Conservation (phyloP, 2,113 vertebrate species). For the Todiramphus chloris region DNA sequence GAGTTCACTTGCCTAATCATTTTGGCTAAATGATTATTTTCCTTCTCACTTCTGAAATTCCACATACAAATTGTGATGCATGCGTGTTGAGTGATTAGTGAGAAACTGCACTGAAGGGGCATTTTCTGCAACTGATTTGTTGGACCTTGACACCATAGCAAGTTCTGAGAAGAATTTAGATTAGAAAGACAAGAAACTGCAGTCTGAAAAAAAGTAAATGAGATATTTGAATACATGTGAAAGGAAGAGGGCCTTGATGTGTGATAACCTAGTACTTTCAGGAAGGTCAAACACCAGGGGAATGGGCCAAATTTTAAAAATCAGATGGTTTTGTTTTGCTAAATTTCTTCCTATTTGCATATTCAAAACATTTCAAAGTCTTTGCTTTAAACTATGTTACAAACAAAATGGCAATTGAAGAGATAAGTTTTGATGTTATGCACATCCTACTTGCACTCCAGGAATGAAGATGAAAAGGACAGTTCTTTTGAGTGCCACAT, state of each 20-base stretch:
- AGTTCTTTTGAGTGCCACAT: constrained; percentile 24
- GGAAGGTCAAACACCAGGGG: constrained; percentile 22
- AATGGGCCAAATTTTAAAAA: constrained; percentile 20
- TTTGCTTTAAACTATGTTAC: background rate
- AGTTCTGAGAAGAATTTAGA: constrained; percentile 1
- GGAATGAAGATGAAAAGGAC: constrained; percentile 58
- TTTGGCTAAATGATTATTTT: background rate
- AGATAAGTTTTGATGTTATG: constrained; percentile 55
- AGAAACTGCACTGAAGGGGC: background rate
- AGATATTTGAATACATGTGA: background rate
- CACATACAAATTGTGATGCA: background rate
- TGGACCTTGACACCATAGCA: background rate
- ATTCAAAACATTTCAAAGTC: constrained; percentile 40
- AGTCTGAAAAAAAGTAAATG: background rate
- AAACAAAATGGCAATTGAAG: constrained; percentile 16
- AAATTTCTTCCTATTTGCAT: constrained; percentile 42
- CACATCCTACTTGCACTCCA: constrained; percentile 44
- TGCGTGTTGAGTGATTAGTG: background rate
- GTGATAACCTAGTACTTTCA: background rate
- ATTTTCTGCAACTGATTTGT: background rate
- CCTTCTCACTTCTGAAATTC: background rate
- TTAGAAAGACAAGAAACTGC: background rate
- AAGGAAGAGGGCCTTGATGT: background rate
- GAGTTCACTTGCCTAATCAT: background rate
- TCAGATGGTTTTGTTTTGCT: constrained; percentile 44